Evolutionary conservation across 1,140 invertebrate genomes (phyloP).

Genomic region (Leptestheria dahalacensis): DNA sequence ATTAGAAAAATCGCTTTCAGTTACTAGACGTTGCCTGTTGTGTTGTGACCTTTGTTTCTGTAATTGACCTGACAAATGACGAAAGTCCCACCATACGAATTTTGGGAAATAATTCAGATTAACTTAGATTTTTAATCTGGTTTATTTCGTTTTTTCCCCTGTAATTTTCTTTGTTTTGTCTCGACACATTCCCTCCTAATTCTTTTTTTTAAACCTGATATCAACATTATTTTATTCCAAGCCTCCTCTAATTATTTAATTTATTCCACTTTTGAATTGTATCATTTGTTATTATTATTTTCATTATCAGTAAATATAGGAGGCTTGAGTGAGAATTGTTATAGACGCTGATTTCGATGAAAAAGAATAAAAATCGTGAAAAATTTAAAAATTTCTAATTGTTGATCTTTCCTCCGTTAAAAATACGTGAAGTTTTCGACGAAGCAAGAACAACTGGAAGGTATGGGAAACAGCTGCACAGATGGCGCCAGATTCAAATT

Average conservation of each 20-base stretch:
- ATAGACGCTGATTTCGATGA: neutral
- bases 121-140: too few relatives aligned
- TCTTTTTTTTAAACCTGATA: neutral
- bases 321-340: neutral
- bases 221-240: neutral
- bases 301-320: too few relatives aligned
- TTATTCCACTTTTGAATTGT: neutral
- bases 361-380: neutral
- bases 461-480: slow-evolving; percentile 31
- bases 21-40: too few relatives aligned
- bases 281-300: neutral
- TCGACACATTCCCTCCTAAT: neutral
- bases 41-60: too few relatives aligned
- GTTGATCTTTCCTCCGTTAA: slow-evolving; percentile 12
- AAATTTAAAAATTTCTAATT: neutral
- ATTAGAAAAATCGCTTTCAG: too few relatives aligned
- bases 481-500: slow-evolving; percentile 26
- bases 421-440: slow-evolving; percentile 27
- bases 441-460: slow-evolving; percentile 31
- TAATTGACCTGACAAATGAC: too few relatives aligned
- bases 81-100: neutral
- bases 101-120: too few relatives aligned
- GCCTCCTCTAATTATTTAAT: neutral
- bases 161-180: neutral
- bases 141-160: too few relatives aligned